Percentiles rank a stretch among this genome's conserved stretches.
These are phyloP conservation scores for Spodoptera exigua DNA, from an alignment of 2,888 invertebrate genomes.

Conservation along the genomic window DNA sequence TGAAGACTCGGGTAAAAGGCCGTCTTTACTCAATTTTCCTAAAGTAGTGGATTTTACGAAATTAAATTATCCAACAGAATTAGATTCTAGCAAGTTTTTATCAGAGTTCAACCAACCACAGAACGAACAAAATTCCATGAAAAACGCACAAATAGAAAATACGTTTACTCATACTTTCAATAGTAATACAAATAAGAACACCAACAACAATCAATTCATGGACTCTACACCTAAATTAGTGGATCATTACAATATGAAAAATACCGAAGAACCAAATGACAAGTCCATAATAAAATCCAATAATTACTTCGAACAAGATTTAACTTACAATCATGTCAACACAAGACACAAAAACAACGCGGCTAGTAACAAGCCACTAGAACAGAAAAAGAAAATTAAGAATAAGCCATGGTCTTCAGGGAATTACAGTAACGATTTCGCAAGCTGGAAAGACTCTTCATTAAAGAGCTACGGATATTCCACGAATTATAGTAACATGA, in stretches of 20 bases:
- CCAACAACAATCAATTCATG: constrained; percentile 61
- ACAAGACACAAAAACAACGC: constrained; percentile 61
- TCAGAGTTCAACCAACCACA: constrained; percentile 63
- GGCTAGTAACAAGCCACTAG: constrained; percentile 61
- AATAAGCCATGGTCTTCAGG: constrained; percentile 68
- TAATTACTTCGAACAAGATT: constrained; percentile 58
- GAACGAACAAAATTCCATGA: constrained; percentile 57
- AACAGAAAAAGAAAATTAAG: constrained; percentile 76
- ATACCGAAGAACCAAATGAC: constrained; percentile 61
- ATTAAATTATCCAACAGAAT: constrained; percentile 70
- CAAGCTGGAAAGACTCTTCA: constrained; percentile 69
- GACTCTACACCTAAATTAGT: constrained; percentile 57
- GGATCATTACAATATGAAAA: constrained; percentile 62
- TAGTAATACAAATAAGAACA: constrained; percentile 51
- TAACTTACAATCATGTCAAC: constrained; percentile 59
- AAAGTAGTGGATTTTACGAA: constrained; percentile 83
- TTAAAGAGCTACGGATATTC: constrained; percentile 78
- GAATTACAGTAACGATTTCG: constrained; percentile 65
- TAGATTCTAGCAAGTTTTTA: constrained; percentile 72
- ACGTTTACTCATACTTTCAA: constrained; percentile 60
- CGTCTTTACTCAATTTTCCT: constrained; percentile 71
- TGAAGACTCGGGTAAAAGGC: constrained; percentile 65
- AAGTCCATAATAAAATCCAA: constrained; percentile 61
- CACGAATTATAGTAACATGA: constrained; percentile 77
- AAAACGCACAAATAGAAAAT: constrained; percentile 62